These are phyloP conservation scores for Eulemur rufifrons DNA, from an alignment of 2,113 vertebrate species.

Conservation along the genomic window DNA sequence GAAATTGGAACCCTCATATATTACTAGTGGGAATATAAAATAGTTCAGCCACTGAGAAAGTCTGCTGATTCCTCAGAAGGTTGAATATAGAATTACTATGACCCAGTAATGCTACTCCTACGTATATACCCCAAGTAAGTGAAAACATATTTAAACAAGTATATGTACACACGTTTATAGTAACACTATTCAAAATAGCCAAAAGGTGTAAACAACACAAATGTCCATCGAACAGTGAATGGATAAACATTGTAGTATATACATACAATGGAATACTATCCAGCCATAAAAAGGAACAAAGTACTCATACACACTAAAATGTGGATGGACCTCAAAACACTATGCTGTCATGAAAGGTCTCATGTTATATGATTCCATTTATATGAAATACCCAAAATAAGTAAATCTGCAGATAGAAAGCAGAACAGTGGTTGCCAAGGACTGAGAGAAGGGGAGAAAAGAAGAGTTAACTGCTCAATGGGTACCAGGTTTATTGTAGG, in stretches of 20 bases:
- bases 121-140: background rate
- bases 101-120: background rate
- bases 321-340: background rate
- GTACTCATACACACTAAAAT: background rate
- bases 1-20: background rate
- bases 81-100: background rate
- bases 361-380: background rate
- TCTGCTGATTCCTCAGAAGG: background rate
- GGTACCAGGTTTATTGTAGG: background rate
- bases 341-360: background rate
- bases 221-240: background rate
- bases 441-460: background rate
- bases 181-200: background rate
- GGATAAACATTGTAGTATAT: background rate
- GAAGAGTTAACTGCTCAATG: background rate
- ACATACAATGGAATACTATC: background rate
- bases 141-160: background rate
- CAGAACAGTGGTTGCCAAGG: background rate
- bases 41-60: background rate
- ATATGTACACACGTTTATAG: background rate
- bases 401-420: background rate
- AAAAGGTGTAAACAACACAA: background rate
- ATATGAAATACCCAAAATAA: background rate
- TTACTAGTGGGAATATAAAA: background rate
- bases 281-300: background rate